A percentile compares a stretch with the other conserved stretches of the same genome.
Conservation (phyloP, 2,888 invertebrate species). For the Syritta pipiens region DNA sequence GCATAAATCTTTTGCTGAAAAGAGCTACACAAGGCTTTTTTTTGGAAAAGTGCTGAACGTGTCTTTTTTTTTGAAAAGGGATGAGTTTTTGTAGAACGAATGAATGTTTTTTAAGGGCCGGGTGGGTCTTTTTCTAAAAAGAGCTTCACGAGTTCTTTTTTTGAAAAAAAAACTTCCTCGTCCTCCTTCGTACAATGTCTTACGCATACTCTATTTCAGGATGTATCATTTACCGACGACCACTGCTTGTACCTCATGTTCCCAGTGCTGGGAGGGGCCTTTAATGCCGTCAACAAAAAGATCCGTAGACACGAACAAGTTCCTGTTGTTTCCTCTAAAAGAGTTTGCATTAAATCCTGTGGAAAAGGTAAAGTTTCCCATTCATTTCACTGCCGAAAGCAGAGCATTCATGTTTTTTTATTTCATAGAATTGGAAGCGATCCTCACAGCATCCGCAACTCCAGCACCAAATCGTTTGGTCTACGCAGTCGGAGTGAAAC, state of each 20-base stretch:
- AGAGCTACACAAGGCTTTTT: no score
- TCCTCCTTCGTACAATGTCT: neutral
- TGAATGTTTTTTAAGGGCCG: no score
- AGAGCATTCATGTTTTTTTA: no score
- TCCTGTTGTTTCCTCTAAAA: slow-evolving; percentile 86
- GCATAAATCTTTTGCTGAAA: no score
- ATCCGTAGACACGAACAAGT: slow-evolving; percentile 88
- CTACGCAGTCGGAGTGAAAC: slow-evolving; percentile 86
- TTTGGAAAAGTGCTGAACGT: no score
- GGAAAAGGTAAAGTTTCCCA: slow-evolving; percentile 82
- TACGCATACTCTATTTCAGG: slow-evolving; percentile 78
- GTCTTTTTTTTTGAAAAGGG: no score
- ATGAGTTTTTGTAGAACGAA: no score
- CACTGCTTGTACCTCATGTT: slow-evolving; percentile 93
- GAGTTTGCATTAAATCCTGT: slow-evolving; percentile 91
- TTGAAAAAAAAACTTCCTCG: no score
- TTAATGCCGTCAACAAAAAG: slow-evolving; percentile 91
- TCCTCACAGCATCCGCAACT: slow-evolving; percentile 80
- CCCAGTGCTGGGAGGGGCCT: slow-evolving; percentile 90
- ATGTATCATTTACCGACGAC: slow-evolving; percentile 89
- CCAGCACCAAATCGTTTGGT: slow-evolving; percentile 84
- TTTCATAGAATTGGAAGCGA: slow-evolving; percentile 74
- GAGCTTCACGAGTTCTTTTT: no score
- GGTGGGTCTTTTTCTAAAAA: no score
- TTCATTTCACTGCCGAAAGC: no score